Evolutionary conservation across 2,113 vertebrate species (phyloP).

Genomic region (Callocephalon fimbriatum): DNA sequence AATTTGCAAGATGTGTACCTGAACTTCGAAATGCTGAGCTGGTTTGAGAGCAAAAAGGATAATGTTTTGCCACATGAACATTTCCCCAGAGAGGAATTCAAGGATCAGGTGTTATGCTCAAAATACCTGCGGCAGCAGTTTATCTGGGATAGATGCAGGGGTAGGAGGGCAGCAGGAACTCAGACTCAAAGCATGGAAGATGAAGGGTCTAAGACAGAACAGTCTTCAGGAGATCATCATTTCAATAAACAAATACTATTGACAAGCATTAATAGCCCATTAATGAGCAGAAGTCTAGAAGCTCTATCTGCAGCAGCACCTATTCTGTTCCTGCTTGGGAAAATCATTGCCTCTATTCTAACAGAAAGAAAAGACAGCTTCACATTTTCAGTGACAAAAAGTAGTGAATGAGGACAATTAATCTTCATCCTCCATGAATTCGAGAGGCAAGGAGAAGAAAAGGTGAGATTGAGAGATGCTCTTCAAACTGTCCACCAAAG

Average conservation of each 20-base stretch:
- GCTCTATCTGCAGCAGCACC: neutral
- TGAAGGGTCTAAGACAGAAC: neutral
- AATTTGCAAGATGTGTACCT: conserved; percentile 23
- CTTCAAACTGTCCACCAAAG: neutral
- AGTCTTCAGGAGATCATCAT: neutral
- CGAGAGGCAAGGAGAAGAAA: neutral
- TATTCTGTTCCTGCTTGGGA: neutral
- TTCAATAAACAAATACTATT: neutral
- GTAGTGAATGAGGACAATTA: neutral
- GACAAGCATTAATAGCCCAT: neutral
- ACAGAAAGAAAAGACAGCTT: neutral
- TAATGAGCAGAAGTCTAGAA: neutral
- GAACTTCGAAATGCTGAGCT: conserved; percentile 36
- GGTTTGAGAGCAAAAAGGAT: neutral
- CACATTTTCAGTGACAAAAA: neutral
- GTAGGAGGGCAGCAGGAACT: neutral
- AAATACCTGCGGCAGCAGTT: neutral
- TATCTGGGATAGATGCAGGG: neutral
- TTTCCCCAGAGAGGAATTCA: neutral
- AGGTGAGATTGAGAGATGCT: neutral
- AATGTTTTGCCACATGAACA: neutral
- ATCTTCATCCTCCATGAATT: neutral
- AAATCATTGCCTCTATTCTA: neutral
- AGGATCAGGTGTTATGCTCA: neutral
- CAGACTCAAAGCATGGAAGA: neutral